These are phyloP conservation scores for Chymomyza caudatula DNA, from an alignment of 2,888 invertebrate genomes.

Conservation along the genomic window DNA sequence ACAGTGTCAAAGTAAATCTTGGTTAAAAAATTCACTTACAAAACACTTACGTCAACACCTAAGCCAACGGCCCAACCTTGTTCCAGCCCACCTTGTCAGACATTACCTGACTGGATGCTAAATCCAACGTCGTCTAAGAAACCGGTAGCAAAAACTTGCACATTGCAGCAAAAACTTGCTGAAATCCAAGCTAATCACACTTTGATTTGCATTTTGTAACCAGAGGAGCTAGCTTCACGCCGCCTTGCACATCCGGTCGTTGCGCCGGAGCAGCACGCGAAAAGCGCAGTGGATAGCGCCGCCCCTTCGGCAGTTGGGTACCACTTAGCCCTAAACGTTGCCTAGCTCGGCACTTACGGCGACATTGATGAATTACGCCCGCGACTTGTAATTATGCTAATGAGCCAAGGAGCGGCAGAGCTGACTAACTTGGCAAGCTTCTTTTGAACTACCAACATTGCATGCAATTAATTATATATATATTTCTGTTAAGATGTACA, in stretches of 20 bases:
- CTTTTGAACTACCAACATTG: constrained; percentile 47
- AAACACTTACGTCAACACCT: constrained; percentile 58
- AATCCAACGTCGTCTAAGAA: background rate
- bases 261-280: background rate
- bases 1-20: constrained; percentile 30
- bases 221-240: constrained; percentile 31
- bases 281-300: background rate
- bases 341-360: constrained; percentile 13
- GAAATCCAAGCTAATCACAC: constrained; percentile 69
- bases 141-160: constrained; percentile 45
- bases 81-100: constrained; percentile 7
- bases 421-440: constrained; percentile 36
- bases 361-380: constrained; percentile 63
- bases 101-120: background rate
- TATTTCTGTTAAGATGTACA: constrained; percentile 35
- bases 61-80: constrained; percentile 18
- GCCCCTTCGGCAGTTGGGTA: constrained; percentile 12
- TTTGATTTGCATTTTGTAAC: constrained; percentile 65
- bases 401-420: constrained; percentile 45
- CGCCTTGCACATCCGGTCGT: background rate
- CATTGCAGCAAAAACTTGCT: constrained; percentile 63
- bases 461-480: constrained; percentile 67
- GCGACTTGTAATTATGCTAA: constrained; percentile 64
- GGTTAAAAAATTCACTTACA: constrained; percentile 56
- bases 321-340: constrained; percentile 57